Base-by-base conservation (phyloP, 37 sponge, comb jelly and placozoan species). In the Aplysina aerophoba region DNA sequence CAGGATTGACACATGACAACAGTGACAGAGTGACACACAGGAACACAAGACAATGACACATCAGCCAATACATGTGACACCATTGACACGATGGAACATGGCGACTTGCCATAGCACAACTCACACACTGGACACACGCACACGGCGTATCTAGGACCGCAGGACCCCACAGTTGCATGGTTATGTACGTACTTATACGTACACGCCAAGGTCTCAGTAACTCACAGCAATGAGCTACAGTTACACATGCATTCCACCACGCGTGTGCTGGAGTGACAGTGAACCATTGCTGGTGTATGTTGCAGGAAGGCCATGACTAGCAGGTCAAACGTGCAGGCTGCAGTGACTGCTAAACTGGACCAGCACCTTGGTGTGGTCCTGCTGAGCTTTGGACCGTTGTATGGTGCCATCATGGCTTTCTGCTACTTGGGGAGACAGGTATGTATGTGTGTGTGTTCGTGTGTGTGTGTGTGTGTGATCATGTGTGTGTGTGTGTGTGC, bases 371-470 rank as follows among this genome's bases (percentile, higher is more conserved):
- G 74, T 15, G 85, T 89, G 57, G 84, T 80, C 55, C 35, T 84
- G 11, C 87, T 89, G 0, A 6, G 13, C 53, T 75, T 38, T 22
- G 54, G 54, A 25, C 40, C 78, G 41, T 24, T 36, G 2, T 93
- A 84, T 62, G 87, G 85, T 3, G 69, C 64, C 0, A 37, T 93
- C 30, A 54, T 87, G 34, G 66, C 80, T 28, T 59, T 88, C 54
- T 74, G 75, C 62, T 57, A 87, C 81, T 67, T 84, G 16, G 85
- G 88, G 0, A 78, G 83, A 33, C 41, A 89, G 81, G 89, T 89
- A 0, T 15, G 84, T 17, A 13, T 17, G 61, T 58, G 82, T 21
- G 55, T 39, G n/a, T 67, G 40, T 82, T 3, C 24, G 33, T 68
- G 31, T 20, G 39, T 54, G 34, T 69, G 39, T 21, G 33, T 41